Evolutionary conservation across 2,113 vertebrate genomes (phyloP).

Genomic region (Regulus satrapa): DNA sequence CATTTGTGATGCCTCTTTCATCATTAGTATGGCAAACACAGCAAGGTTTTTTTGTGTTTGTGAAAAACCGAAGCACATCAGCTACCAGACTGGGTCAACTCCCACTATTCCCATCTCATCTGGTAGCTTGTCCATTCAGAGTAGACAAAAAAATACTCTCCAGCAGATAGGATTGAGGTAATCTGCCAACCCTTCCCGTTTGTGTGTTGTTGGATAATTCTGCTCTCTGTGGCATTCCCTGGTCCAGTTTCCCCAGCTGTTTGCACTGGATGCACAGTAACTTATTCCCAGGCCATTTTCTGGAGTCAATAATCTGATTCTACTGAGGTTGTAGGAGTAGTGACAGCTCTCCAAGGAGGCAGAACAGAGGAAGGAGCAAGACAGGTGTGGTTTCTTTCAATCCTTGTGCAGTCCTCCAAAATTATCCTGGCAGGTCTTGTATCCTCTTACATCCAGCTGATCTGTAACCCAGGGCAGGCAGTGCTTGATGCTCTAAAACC

Average conservation of each 20-base stretch:
- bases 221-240: not conserved
- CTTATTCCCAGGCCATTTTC: not conserved
- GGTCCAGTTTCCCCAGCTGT: not conserved
- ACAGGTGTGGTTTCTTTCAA: not conserved
- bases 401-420: not conserved
- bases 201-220: not conserved
- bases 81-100: not conserved
- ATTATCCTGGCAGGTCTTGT: not conserved
- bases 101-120: not conserved
- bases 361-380: not conserved
- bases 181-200: not conserved
- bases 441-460: not conserved
- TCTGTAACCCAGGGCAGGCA: not conserved
- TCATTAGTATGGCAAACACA: not conserved
- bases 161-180: not conserved
- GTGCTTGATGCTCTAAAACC: not conserved
- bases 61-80: not conserved
- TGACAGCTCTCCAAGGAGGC: not conserved
- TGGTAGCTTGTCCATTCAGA: not conserved
- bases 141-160: not conserved
- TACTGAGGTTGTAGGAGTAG: not conserved
- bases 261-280: not conserved
- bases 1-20: not conserved
- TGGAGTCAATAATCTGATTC: not conserved
- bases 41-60: not conserved